Conservation (phyloP, 2,113 vertebrate genomes). For the Penelope pileata region DNA sequence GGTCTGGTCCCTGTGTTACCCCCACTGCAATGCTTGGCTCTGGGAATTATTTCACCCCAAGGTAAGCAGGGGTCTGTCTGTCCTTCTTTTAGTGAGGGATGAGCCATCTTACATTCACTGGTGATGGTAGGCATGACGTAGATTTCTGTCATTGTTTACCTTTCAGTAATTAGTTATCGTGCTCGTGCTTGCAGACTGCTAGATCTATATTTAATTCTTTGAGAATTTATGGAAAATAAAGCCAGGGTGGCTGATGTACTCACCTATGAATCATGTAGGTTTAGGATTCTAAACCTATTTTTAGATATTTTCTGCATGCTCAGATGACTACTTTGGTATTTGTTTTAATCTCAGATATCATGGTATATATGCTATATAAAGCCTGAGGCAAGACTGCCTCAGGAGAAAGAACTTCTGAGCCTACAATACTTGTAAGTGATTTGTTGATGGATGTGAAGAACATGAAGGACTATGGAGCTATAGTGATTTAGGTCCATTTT, state of each 20-base stretch:
- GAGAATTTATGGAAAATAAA: background rate
- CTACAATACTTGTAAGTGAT: background rate
- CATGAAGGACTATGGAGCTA: background rate
- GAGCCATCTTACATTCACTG: background rate
- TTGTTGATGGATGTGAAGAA: background rate
- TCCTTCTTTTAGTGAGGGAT: background rate
- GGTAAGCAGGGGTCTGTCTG: background rate
- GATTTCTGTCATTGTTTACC: background rate
- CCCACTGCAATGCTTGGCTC: background rate
- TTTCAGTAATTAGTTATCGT: background rate
- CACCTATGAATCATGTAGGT: background rate
- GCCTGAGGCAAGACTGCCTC: background rate
- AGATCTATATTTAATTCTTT: background rate
- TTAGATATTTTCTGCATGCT: background rate
- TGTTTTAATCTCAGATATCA: background rate
- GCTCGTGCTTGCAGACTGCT: background rate
- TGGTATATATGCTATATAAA: background rate
- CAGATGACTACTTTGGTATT: background rate
- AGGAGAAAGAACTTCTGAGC: background rate
- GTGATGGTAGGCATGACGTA: background rate
- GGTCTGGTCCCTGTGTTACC: fast-evolving
- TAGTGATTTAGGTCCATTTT: background rate
- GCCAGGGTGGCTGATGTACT: background rate
- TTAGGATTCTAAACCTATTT: background rate
- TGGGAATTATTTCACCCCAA: background rate